Evolutionary conservation across 2,113 vertebrate species (phyloP), one percentile per base, ranked within the genome.

Genomic region (Hypomesus transpacificus): DNA sequence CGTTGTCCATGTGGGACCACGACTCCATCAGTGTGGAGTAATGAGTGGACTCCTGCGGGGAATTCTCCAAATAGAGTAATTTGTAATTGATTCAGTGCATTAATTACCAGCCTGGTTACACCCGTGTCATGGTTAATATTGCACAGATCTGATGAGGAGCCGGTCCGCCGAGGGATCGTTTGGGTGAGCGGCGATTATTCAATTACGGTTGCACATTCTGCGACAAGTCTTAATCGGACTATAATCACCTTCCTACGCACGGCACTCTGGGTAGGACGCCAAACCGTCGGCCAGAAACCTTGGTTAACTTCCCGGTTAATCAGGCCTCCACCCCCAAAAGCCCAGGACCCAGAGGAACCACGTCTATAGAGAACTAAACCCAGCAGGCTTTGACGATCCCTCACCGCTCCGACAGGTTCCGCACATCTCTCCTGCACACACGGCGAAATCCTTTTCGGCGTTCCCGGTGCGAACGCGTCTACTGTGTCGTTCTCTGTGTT

Each of bases 81-180:
- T 92, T 90, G 86, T 90, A 92, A 92, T 92, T 92, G 91, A 92
- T 92, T 92, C 87, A 87, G 79, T 78, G 85, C 82, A 91, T 92
- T 93, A 92, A 92, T 92, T 93, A 92, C 85, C 59, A 75, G 84
- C 82, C 84, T 83, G 86, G 89, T 89, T 91, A 86, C 82, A 85
- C 88, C 73, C 83, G 88, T 91, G 91, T 92, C 91, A 90, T 88
- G 91, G 88, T 89, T 92, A 92, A 93, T 91, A 92, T 86, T 88
- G 87, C 77, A 79, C 85, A 80, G 72, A 87, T 89, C 83, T 87
- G 89, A 91, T 74, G 66, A 82, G 80, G 84, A 79, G 87, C 82
- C 82, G 81, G 39, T 83, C 85, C 85, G 82, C 87, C 52, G 66
- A 81, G 89, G 91, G 90, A 91, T 81, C 81, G 75, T 88, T 87